A percentile compares a stretch with the other conserved stretches of the same genome.
phyloP scores from a whole-genome alignment of 1,140 invertebrate species.

The Rhynchophorus ferrugineus region DNA sequence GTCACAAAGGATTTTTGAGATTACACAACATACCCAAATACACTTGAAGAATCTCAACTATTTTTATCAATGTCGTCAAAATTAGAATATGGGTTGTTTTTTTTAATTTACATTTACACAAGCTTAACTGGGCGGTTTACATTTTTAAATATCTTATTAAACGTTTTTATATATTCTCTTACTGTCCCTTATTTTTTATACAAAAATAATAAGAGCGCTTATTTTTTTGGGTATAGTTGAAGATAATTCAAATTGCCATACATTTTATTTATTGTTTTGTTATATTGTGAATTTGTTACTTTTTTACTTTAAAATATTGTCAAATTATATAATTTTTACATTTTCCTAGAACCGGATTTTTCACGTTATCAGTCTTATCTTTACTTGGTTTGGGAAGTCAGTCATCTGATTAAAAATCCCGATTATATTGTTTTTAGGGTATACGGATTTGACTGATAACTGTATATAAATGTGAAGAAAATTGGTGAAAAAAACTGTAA shows the following conservation, averaged over 20 bases:
- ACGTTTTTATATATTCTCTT: no score
- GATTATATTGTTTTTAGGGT: neutral
- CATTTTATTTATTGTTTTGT: constrained; percentile 19
- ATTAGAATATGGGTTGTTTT: no score
- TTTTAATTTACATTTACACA: no score
- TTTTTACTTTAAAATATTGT: constrained; percentile 27
- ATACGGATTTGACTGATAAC: neutral
- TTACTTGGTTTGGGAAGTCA: neutral
- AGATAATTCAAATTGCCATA: constrained; percentile 20
- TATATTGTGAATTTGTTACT: constrained; percentile 30
- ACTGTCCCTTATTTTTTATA: no score
- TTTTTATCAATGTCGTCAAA: no score
- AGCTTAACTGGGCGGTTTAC: no score
- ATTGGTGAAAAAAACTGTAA: constrained; percentile 5
- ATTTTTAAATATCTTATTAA: no score
- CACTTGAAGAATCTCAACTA: no score
- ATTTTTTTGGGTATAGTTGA: constrained; percentile 13
- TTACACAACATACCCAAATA: no score
- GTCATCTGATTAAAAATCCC: neutral
- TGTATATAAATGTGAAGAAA: neutral
- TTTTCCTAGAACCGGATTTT: neutral
- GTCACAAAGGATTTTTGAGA: no score
- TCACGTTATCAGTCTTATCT: neutral
- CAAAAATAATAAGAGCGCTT: no score
- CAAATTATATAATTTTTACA: constrained; percentile 26